Evolutionary conservation across 2,888 invertebrate genomes (phyloP).

Genomic region (Phragmatobia fuliginosa): DNA sequence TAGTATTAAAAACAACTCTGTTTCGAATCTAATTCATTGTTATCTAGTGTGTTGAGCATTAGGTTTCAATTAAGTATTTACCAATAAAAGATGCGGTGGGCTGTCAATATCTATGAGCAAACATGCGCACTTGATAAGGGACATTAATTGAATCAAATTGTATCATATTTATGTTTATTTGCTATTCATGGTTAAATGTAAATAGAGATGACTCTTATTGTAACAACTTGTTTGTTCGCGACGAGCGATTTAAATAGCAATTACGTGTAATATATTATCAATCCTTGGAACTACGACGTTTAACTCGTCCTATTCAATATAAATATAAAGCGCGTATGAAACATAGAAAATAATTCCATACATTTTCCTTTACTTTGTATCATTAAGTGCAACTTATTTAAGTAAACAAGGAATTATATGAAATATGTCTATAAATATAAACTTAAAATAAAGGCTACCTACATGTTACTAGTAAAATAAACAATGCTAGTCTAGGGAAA

Average conservation of each 20-base stretch:
- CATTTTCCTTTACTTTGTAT: conserved; percentile 43
- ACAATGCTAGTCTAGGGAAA: conserved; percentile 26
- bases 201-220: conserved; percentile 23
- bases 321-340: conserved; percentile 2
- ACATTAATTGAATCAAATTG: conserved; percentile 20
- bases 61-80: not conserved
- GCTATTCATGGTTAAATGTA: conserved; percentile 27
- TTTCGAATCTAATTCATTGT: not conserved
- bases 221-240: conserved; percentile 20
- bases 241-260: conserved; percentile 11
- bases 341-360: conserved; percentile 15
- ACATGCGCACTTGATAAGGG: conserved; percentile 18
- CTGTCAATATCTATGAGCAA: conserved; percentile 19
- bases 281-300: conserved; percentile 12
- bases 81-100: not conserved
- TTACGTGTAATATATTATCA: conserved; percentile 12
- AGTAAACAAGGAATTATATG: not conserved
- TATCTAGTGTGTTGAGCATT: not conserved
- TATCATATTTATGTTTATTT: conserved; percentile 30
- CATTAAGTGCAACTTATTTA: conserved; percentile 22
- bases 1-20: conserved; percentile 6
- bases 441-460: not conserved
- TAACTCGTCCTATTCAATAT: conserved; percentile 10
- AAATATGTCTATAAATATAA: not conserved
- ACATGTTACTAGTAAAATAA: not conserved